Conservation (phyloP, 2,113 vertebrate species). For the Pseudopipra pipra region DNA sequence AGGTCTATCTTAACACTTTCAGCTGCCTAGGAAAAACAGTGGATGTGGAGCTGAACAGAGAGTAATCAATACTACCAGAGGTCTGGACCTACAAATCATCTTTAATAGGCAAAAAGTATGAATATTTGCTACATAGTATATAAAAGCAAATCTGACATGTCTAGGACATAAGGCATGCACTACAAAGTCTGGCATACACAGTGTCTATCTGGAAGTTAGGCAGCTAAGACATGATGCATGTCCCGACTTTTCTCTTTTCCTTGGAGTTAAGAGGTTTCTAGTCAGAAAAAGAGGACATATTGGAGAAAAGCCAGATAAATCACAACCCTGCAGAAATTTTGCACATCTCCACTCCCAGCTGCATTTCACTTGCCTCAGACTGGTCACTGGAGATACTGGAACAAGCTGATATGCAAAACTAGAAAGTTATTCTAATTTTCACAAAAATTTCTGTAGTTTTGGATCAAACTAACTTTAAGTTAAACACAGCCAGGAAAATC, state of each 20-base stretch:
- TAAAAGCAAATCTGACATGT: not conserved
- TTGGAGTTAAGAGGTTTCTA: not conserved
- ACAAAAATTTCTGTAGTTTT: not conserved
- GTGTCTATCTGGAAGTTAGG: not conserved
- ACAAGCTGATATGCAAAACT: not conserved
- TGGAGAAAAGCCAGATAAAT: not conserved
- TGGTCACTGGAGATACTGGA: not conserved
- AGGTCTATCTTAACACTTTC: not conserved
- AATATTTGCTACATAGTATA: not conserved
- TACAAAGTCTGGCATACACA: not conserved
- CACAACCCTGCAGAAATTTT: not conserved
- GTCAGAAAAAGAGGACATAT: not conserved
- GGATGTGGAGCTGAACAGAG: not conserved
- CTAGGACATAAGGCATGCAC: not conserved
- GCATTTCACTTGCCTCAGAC: not conserved
- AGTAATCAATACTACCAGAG: not conserved
- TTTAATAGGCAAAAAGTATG: not conserved
- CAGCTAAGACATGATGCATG: not conserved
- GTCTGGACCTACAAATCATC: not conserved
- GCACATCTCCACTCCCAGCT: not conserved
- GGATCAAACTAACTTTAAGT: not conserved
- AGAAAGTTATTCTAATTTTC: not conserved
- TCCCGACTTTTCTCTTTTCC: not conserved
- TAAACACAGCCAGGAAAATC: not conserved
- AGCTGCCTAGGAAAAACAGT: conserved; percentile 7